Base-by-base conservation (phyloP, 1,140 invertebrate species). In the Pseudomyrmex cubaensis region DNA sequence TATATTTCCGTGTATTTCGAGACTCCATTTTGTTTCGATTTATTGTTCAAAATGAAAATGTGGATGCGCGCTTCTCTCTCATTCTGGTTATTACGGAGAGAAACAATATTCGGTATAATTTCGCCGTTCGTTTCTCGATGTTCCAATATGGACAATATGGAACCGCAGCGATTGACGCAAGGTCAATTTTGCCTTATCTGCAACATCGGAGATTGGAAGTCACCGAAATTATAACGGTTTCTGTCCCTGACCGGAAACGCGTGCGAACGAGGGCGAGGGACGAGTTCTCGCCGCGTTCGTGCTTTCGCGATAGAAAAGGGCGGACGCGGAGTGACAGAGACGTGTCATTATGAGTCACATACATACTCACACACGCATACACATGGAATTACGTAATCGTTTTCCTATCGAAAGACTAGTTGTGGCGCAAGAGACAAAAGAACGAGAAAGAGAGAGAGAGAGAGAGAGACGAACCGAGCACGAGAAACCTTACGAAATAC, bases 371-470 rank as follows among this genome's bases (percentile, higher is more conserved):
- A 35, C 35, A 35, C 35, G 20, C 17, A 48, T 35, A 9, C 15
- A 52, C 50, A 52, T 12, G 50, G 15, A 61, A 80, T 80, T 80
- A 70, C 54, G 54, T 72, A 80, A 80, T 72, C 56, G 3, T 80
- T 15, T 20, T 64, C 12, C 54, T 70, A 80, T 80, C 66, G 46
- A 61, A 59, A 72, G 66, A n/a, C 46, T 54, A 52, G 61, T 2
- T 15, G 15, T 50, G 61, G 12, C 22, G 35, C 35, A 20, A 69
- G 20, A 13, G 15, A 57, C 35, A 35, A 35, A 35, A 35, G 35
- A 35, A 35, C 5, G 15, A 54, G n/a, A 59, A 5, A 69, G 48
- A 44, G 13, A 9, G 9, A 46, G 35, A 9, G 13, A 46, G 35
- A 77, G 44, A 48, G 72, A 50, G 44, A 25, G n/a, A 50, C 25